Base-by-base conservation (phyloP, 2,888 invertebrate genomes). In the Opisthograptis luteolata region DNA sequence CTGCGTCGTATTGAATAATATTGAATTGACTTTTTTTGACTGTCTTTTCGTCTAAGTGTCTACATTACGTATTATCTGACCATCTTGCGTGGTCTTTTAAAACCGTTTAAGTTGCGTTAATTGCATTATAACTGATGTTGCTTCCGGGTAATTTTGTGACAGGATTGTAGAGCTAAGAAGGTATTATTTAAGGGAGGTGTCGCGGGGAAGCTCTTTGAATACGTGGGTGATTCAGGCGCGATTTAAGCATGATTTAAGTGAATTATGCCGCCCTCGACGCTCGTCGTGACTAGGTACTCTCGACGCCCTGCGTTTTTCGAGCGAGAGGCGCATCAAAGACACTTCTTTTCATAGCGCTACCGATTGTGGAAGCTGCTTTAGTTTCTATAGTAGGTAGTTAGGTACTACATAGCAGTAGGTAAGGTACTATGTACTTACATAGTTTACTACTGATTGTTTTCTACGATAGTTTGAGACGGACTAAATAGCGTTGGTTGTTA, bases 181-280 rank as follows among this genome's bases (percentile, higher is more conserved):
- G 66, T 57, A 65, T 66, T 66, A 68, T 42, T 54, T 28, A 31
- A 32, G 58, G 56, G 63, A 66, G 63, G 62, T 62, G 66, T 65
- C 44, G 45, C 52, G 52, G 64, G 70, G 67, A 75, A 73, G 68
- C 70, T 70, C 70, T 71, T 75, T 75, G 76, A 74, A 68, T 71
- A 70, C 69, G 64, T 70, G 66, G 72, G 70, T 79, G 77, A 76
- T 77, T 80, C 77, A 74, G 78, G 81, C 77, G 71, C 76, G 79
- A 78, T 78, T 79, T 84, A 85, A 79, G 82, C 76, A 72, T 77
- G 79, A 81, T 78, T 81, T 84, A 85, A 87, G 81, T 85, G 86
- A 87, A 84, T 86, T 86, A 86, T 70, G 72, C 66, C 79, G 72
- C 83, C 81, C 82, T 72, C 64, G 57, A 62, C 58, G 60, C 57